These are phyloP conservation scores for Drosophila watanabei DNA, from an alignment of 1,140 invertebrate species.

Conservation along the genomic window DNA sequence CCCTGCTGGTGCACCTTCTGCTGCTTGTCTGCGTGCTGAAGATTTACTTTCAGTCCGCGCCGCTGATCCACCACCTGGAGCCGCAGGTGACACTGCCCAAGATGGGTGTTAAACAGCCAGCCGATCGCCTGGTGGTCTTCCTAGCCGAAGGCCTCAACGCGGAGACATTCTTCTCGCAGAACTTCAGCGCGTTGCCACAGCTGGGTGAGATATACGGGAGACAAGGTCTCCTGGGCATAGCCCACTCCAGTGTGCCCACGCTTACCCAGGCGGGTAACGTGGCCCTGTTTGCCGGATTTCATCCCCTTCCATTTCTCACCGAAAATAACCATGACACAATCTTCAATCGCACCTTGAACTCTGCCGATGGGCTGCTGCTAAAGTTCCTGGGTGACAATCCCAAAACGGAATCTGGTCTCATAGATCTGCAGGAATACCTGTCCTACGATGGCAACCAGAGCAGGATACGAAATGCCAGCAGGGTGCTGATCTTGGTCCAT, in stretches of 20 bases:
- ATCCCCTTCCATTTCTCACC: slow-evolving; percentile 98
- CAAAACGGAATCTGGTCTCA: neutral
- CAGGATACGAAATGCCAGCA: slow-evolving; percentile 84
- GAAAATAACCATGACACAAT: slow-evolving; percentile 95
- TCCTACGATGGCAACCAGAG: slow-evolving; percentile 81
- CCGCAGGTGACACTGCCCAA: slow-evolving; percentile 85
- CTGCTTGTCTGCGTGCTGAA: slow-evolving; percentile 88
- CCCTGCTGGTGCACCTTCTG: slow-evolving; percentile 85
- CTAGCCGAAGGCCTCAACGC: slow-evolving; percentile 96
- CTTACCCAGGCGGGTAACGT: slow-evolving; percentile 98
- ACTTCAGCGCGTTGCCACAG: slow-evolving; percentile 51
- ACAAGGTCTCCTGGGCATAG: slow-evolving; percentile 93
- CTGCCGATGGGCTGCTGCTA: slow-evolving; percentile 55
- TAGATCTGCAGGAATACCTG: slow-evolving; percentile 88
- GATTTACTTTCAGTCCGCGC: slow-evolving; percentile 88
- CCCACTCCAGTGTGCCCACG: slow-evolving; percentile 96
- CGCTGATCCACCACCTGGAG: slow-evolving; percentile 86
- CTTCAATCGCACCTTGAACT: slow-evolving; percentile 92
- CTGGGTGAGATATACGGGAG: slow-evolving; percentile 75
- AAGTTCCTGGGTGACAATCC: neutral
- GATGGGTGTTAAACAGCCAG: slow-evolving; percentile 86
- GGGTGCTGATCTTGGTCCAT: slow-evolving; percentile 96
- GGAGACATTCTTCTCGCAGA: slow-evolving; percentile 89
- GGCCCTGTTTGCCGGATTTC: slow-evolving; percentile 96
- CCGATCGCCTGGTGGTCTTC: slow-evolving; percentile 92